These are phyloP conservation scores for Piaya cayana DNA, from an alignment of 2,113 vertebrate genomes.

Conservation along the genomic window DNA sequence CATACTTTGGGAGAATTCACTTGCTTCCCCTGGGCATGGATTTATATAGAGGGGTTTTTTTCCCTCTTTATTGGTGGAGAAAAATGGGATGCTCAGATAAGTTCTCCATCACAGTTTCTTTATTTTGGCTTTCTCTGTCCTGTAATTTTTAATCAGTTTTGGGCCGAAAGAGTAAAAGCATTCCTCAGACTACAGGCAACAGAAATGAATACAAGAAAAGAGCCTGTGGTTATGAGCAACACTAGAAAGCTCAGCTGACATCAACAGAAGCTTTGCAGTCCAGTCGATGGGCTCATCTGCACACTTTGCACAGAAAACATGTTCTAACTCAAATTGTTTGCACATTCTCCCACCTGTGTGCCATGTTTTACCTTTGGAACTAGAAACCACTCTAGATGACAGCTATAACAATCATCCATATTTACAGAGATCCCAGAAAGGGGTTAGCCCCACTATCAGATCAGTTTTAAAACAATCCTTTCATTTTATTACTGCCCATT, in stretches of 20 bases:
- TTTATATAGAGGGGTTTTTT: neutral
- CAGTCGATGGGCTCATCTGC: neutral
- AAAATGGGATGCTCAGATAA: neutral
- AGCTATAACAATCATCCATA: neutral
- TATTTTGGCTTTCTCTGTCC: neutral
- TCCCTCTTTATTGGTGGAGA: no score
- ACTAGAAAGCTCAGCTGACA: neutral
- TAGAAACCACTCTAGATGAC: neutral
- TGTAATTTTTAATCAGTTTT: neutral
- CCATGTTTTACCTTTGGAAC: neutral
- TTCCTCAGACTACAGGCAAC: neutral
- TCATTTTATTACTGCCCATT: no score
- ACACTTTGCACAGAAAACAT: neutral
- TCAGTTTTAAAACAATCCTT: no score
- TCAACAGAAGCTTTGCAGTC: neutral
- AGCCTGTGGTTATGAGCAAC: fast-evolving
- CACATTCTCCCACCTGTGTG: neutral
- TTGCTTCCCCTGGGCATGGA: neutral
- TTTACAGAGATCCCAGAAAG: neutral
- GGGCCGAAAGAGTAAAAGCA: neutral
- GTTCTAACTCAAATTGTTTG: neutral
- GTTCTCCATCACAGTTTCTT: neutral
- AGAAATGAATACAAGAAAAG: neutral
- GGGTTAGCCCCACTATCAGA: no score
- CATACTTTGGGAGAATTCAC: neutral